Evolutionary conservation across 2,888 invertebrate species (phyloP).

Genomic region (Agonopterix alstromeriana): DNA sequence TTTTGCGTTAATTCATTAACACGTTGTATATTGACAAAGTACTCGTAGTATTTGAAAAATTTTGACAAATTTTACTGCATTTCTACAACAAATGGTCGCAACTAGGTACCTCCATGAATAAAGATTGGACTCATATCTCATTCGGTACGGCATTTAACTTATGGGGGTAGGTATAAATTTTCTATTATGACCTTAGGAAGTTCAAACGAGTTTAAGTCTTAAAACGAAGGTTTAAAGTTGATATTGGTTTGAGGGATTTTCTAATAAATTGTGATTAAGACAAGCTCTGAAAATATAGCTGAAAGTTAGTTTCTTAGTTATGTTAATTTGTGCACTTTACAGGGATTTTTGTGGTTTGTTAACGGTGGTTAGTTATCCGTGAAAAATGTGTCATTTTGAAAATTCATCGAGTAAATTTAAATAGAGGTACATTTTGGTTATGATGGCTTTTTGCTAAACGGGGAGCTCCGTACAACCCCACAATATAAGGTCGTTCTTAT

Average conservation of each 20-base stretch:
- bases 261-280: neutral
- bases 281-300: neutral
- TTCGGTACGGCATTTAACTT: constrained; percentile 10
- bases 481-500: too few species aligned
- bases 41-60: constrained; percentile 9
- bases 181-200: constrained; percentile 27
- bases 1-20: too few species aligned
- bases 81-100: constrained; percentile 24
- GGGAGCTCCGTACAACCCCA: too few species aligned
- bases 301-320: neutral
- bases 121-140: constrained; percentile 13
- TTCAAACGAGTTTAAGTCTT: constrained; percentile 38
- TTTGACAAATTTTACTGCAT: constrained; percentile 48
- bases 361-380: neutral
- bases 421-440: too few species aligned
- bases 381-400: neutral
- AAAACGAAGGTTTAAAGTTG: neutral
- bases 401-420: too few species aligned
- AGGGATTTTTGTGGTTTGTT: neutral
- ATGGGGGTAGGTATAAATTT: constrained; percentile 11
- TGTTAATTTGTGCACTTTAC: neutral
- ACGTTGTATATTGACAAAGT: too few species aligned
- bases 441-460: too few species aligned
- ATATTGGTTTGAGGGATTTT: neutral
- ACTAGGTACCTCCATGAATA: constrained; percentile 12